Conservation (phyloP, 2,888 invertebrate species). For the Calameuta idolon region DNA sequence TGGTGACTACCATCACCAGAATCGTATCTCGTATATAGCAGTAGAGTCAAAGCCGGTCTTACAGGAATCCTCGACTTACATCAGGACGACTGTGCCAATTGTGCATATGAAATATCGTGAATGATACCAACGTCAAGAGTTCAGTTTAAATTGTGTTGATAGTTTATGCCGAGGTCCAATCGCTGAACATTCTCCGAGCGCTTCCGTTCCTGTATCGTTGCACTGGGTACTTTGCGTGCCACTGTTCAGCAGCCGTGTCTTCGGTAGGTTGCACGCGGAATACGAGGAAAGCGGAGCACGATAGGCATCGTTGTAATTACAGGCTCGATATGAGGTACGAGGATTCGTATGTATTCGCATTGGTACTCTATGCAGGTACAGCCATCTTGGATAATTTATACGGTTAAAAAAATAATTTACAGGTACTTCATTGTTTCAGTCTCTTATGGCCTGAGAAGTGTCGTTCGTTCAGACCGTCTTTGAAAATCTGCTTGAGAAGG, state of each 20-base stretch:
- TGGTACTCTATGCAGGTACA: background rate
- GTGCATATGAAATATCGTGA: background rate
- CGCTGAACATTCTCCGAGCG: background rate
- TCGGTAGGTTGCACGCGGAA: background rate
- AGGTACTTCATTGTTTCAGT: background rate
- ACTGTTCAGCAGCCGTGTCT: background rate
- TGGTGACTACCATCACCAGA: background rate
- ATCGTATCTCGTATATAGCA: background rate
- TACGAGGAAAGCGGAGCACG: background rate
- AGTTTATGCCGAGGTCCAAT: background rate
- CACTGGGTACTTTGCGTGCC: background rate
- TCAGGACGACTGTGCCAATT: background rate
- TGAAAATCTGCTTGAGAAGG: slow-evolving; percentile 24
- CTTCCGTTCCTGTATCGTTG: background rate
- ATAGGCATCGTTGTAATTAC: background rate
- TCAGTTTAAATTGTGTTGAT: background rate
- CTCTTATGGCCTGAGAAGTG: background rate
- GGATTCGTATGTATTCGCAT: background rate
- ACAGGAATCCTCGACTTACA: background rate
- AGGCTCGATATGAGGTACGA: background rate
- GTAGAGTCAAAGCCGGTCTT: background rate
- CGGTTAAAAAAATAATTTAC: background rate
- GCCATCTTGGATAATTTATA: background rate
- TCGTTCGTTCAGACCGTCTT: background rate
- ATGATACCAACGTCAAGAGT: background rate